Percentiles rank a stretch among this genome's conserved stretches.
These are phyloP conservation scores for Eupithecia inturbata DNA, from an alignment of 2,888 invertebrate genomes.

Conservation along the genomic window DNA sequence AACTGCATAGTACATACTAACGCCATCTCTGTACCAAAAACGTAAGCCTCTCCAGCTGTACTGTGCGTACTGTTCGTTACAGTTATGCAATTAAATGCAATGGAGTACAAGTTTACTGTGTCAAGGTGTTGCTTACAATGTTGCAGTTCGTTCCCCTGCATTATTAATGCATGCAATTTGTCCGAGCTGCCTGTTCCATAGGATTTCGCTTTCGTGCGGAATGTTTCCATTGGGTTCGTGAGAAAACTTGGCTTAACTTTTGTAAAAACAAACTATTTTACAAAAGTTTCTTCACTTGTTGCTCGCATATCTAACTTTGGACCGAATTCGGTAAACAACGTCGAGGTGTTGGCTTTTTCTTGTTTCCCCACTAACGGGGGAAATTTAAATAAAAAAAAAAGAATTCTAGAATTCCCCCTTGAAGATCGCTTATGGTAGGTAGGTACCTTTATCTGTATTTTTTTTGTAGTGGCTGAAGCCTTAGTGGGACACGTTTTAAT, in stretches of 20 bases:
- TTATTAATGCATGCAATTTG: slow-evolving; percentile 26
- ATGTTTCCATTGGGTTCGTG: neutral
- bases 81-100: slow-evolving; percentile 45
- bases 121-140: slow-evolving; percentile 56
- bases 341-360: too few species aligned
- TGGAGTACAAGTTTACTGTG: slow-evolving; percentile 53
- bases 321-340: too few species aligned
- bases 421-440: too few species aligned
- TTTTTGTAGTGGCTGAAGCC: too few species aligned
- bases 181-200: slow-evolving; percentile 4
- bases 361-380: too few species aligned
- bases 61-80: slow-evolving; percentile 29
- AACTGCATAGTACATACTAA: neutral
- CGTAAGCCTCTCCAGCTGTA: slow-evolving; percentile 28
- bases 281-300: too few species aligned
- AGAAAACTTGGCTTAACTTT: neutral
- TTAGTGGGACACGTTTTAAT: too few species aligned
- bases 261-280: neutral
- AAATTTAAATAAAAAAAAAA: too few species aligned
- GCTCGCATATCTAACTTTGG: too few species aligned
- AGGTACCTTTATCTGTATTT: too few species aligned
- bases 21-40: slow-evolving; percentile 18
- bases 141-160: slow-evolving; percentile 46
- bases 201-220: neutral
- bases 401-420: too few species aligned